Conservation (phyloP, 1,140 invertebrate genomes). For the Dendroctonus valens region DNA sequence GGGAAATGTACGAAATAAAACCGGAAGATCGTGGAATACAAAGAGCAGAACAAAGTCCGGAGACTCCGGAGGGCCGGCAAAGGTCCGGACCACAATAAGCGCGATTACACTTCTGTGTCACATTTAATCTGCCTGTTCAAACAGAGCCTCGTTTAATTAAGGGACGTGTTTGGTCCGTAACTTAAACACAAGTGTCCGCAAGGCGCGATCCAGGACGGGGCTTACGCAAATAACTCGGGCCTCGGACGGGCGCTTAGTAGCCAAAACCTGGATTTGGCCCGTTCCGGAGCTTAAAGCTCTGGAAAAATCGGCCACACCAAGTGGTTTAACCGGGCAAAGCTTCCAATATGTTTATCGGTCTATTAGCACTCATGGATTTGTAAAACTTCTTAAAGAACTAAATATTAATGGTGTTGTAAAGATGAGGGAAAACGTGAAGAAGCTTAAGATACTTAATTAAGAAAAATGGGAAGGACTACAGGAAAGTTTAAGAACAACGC, state of each 20-base stretch:
- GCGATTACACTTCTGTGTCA: slow-evolving; percentile 53
- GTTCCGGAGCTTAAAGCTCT: neutral
- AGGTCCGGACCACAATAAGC: slow-evolving; percentile 50
- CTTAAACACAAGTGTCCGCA: slow-evolving; percentile 53
- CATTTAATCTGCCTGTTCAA: slow-evolving; percentile 54
- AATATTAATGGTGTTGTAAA: too few species aligned
- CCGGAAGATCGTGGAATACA: too few species aligned
- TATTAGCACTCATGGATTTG: too few species aligned
- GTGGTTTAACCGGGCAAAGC: too few species aligned
- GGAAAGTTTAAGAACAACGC: too few species aligned
- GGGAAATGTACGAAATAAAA: too few species aligned
- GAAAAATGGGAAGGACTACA: too few species aligned
- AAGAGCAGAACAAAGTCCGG: too few species aligned
- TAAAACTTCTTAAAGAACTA: too few species aligned
- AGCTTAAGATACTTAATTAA: too few species aligned
- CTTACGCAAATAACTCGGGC: slow-evolving; percentile 42
- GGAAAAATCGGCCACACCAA: neutral
- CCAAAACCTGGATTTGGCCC: slow-evolving; percentile 12
- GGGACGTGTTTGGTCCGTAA: slow-evolving; percentile 51
- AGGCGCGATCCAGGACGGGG: slow-evolving; percentile 28
- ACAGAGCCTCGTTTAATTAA: slow-evolving; percentile 53
- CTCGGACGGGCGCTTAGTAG: slow-evolving; percentile 18
- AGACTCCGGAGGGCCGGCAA: slow-evolving; percentile 26
- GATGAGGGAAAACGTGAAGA: too few species aligned
- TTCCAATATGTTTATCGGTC: too few species aligned